Evolutionary conservation across 2,888 invertebrate genomes (phyloP).

Genomic region (Antheraea yamamai): DNA sequence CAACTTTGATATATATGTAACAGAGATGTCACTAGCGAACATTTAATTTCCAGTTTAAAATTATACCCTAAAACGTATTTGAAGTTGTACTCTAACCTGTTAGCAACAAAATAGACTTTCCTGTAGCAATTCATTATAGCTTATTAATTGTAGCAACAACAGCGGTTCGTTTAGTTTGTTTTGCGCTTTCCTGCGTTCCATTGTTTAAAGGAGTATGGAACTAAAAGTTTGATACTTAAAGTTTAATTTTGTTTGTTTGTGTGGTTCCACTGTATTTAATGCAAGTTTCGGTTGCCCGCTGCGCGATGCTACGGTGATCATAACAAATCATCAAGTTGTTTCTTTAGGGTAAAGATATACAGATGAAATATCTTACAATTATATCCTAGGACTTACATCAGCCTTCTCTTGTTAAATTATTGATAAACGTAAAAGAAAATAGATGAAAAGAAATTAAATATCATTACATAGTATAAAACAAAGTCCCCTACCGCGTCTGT

Average conservation of each 20-base stretch:
- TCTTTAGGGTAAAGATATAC: constrained; percentile 38
- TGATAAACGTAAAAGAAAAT: too few relatives aligned
- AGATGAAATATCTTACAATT: neutral
- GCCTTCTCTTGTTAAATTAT: too few relatives aligned
- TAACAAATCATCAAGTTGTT: constrained; percentile 71
- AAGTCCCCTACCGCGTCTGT: too few relatives aligned
- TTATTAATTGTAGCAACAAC: constrained; percentile 73
- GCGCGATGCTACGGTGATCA: constrained; percentile 69
- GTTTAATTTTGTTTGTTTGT: constrained; percentile 44
- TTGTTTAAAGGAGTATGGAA: constrained; percentile 36
- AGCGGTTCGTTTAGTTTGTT: constrained; percentile 74
- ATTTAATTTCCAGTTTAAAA: constrained; percentile 53
- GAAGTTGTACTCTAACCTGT: constrained; percentile 39
- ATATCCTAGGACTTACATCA: neutral
- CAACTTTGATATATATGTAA: constrained; percentile 68
- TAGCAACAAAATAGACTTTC: constrained; percentile 36
- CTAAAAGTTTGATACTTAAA: constrained; percentile 39
- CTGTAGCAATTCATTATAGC: constrained; percentile 52
- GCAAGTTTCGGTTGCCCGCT: constrained; percentile 73
- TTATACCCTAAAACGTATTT: constrained; percentile 20
- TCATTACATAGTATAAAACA: too few relatives aligned
- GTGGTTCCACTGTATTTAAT: constrained; percentile 46
- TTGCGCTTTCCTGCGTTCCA: constrained; percentile 54
- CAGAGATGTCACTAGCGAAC: constrained; percentile 62
- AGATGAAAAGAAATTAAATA: too few relatives aligned